Conservation (phyloP, 2,888 invertebrate species). For the Lithophane semibrunnea region DNA sequence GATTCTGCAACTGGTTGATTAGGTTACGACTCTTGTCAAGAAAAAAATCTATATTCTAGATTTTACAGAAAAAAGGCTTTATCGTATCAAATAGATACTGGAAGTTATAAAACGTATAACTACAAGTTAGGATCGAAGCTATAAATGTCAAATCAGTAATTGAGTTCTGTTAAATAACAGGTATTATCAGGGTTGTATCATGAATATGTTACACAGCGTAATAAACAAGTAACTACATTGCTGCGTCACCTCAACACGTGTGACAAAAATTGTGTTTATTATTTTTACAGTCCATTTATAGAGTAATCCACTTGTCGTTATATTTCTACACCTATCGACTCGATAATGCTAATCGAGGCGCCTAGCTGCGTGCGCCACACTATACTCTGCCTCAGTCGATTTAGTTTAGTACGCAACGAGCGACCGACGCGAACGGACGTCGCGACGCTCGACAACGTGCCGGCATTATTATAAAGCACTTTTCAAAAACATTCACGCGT, state of each 20-base stretch:
- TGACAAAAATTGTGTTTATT: conserved; percentile 41
- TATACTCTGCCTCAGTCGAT: conserved; percentile 76
- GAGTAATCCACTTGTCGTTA: conserved; percentile 66
- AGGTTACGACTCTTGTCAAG: background rate
- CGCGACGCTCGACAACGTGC: conserved; percentile 68
- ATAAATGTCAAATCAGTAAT: conserved; percentile 14
- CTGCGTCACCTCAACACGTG: conserved; percentile 38
- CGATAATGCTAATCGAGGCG: conserved; percentile 81
- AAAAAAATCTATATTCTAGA: background rate
- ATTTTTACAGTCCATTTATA: conserved; percentile 44
- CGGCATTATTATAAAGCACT: conserved; percentile 77
- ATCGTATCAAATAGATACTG: background rate
- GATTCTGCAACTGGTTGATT: background rate
- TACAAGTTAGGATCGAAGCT: background rate
- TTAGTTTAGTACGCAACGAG: conserved; percentile 84
- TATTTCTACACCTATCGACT: conserved; percentile 74
- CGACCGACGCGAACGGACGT: conserved; percentile 76
- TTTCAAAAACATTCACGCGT: conserved; percentile 78
- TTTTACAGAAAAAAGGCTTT: background rate
- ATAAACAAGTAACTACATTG: conserved; percentile 15
- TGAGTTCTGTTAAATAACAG: conserved; percentile 5
- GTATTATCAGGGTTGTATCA: conserved; percentile 1
- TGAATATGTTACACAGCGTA: conserved; percentile 14
- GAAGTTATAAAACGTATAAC: background rate
- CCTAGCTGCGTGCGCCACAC: conserved; percentile 85